Evolutionary conservation across 2,113 vertebrate genomes (phyloP).

Genomic region (Mesocricetus auratus): DNA sequence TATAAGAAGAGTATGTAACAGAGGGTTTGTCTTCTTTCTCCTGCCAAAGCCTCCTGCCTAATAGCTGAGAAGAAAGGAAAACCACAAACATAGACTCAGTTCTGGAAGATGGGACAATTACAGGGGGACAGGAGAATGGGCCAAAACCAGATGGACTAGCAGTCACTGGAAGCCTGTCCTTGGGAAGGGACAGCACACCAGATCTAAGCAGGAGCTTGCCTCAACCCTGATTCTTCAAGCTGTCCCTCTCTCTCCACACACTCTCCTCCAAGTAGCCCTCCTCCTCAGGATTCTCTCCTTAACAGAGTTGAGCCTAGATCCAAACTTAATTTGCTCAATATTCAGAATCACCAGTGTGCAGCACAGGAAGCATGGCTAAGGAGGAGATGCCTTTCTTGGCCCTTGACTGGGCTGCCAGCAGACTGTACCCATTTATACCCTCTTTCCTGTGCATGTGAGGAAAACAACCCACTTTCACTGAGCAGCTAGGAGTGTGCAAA

Average conservation of each 20-base stretch:
- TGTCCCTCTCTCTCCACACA: background rate
- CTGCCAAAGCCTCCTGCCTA: background rate
- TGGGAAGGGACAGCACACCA: background rate
- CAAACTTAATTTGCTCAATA: background rate
- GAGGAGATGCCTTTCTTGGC: background rate
- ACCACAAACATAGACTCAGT: background rate
- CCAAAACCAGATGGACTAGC: background rate
- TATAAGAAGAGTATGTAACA: background rate
- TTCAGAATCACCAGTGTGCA: conserved; percentile 3
- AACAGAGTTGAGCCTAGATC: background rate
- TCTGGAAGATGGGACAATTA: background rate
- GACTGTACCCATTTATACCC: background rate
- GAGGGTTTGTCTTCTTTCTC: background rate
- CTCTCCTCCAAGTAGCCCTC: background rate
- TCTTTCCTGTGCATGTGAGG: background rate
- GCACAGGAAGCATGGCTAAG: background rate
- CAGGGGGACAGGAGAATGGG: background rate
- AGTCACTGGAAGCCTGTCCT: background rate
- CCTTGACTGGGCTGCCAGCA: background rate
- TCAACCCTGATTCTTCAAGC: background rate
- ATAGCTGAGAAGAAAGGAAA: background rate
- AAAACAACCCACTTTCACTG: background rate
- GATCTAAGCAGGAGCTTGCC: background rate
- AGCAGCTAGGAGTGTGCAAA: background rate
- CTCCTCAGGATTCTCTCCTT: background rate